phyloP scores from a whole-genome alignment of 2,113 vertebrate species.

The Gallinago undulata region DNA sequence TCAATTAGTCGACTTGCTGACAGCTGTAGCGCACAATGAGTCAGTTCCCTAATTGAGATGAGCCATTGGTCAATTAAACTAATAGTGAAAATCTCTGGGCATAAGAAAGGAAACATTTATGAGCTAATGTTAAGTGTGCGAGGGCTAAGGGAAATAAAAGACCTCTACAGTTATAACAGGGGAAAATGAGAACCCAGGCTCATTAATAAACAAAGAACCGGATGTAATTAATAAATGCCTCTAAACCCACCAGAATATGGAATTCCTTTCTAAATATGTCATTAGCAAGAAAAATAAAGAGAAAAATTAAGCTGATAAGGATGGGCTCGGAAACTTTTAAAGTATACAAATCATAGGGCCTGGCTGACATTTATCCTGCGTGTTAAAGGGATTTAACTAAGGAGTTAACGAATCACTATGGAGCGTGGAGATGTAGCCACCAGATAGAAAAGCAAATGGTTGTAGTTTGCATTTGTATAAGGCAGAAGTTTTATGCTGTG shows the following conservation, averaged over 20 bases:
- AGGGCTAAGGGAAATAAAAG: conserved; percentile 14
- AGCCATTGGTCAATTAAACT: conserved; percentile 1
- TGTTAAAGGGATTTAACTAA: background rate
- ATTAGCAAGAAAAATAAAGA: conserved; percentile 38
- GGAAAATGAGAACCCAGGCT: conserved; percentile 7
- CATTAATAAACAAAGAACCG: conserved; percentile 48
- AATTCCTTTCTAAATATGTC: conserved; percentile 37
- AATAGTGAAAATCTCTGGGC: conserved; percentile 11
- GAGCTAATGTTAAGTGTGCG: background rate
- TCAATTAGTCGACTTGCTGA: background rate
- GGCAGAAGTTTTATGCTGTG: background rate
- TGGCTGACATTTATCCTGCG: background rate
- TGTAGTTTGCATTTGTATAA: background rate
- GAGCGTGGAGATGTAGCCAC: background rate
- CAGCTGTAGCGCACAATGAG: background rate
- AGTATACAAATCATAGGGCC: background rate
- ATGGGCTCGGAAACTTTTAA: background rate
- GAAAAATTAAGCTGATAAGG: conserved; percentile 22
- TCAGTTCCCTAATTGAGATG: background rate
- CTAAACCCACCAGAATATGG: background rate
- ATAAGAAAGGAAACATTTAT: conserved; percentile 28
- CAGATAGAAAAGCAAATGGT: background rate
- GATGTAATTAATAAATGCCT: conserved; percentile 57
- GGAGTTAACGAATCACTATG: background rate
- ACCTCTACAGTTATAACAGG: background rate